Base-by-base conservation (phyloP, 2,888 invertebrate genomes). In the Cyaniris semiargus region DNA sequence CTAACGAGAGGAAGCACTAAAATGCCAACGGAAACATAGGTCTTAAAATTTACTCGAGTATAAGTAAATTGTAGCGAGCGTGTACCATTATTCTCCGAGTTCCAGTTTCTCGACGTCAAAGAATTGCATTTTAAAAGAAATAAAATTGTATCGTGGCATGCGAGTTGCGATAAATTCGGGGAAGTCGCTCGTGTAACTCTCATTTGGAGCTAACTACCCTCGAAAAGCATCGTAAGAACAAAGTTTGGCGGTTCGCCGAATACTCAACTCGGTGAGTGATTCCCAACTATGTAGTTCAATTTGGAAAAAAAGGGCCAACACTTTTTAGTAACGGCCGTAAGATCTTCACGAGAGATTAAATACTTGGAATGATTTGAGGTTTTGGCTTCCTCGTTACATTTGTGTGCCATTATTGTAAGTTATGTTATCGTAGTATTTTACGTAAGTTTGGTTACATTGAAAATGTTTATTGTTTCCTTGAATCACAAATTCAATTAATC, bases 171-270 rank as follows among this genome's bases (percentile, higher is more conserved):
- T 84, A 85, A 86, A 86, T 86, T 85, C 84, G 82, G 84, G 82
- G 83, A 87, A 89, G 86, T 87, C 86, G 86, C 84, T 86, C 87
- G 86, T 87, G 86, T 86, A 88, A 87, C 85, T 88, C 85, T 85
- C 84, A 85, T 86, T 87, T 84, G 83, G 84, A 84, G 84, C 84
- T 85, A 87, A 86, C 87, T 86, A 83, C 86, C 84, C 84, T 85
- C 84, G 84, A 87, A 88, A 87, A 86, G 84, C 83, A 85, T 84
- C 83, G 86, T 85, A 81, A 82, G 83, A 84, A 84, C 84, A 85
- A 89, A 88, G 86, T 89, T 88, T 84, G 84, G 83, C 83, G 83
- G 83, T 81, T 84, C 83, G 84, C 85, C 85, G 82, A 76, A 76
- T 76, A 80, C 82, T 79, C 76, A 81, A 81, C 81, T 81, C 78